Percentiles rank a stretch among this genome's conserved stretches.
These are phyloP conservation scores for Numenius phaeopus DNA, from an alignment of 2,797 vertebrate genomes.

Conservation along the genomic window DNA sequence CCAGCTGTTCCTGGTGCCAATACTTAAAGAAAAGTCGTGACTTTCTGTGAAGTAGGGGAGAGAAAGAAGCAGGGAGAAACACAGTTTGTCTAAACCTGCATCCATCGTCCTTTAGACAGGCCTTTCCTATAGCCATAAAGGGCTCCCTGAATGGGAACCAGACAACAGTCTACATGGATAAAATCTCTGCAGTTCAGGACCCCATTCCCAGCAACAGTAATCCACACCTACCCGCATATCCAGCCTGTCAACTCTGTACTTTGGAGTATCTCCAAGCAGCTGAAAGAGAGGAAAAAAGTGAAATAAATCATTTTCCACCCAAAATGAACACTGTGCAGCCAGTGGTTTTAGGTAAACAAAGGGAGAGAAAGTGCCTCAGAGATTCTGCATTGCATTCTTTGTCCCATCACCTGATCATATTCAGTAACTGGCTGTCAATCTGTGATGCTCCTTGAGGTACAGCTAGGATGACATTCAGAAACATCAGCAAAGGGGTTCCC, in stretches of 20 bases:
- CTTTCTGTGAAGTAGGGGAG: constrained; percentile 61
- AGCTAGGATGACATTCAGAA: not conserved
- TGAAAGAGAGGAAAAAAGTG: constrained; percentile 29
- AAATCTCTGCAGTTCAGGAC: not conserved
- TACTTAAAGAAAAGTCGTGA: constrained; percentile 84
- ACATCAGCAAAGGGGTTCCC: not conserved
- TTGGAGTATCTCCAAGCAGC: constrained; percentile 79
- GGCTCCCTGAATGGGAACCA: not conserved
- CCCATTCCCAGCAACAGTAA: not conserved
- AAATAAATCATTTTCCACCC: not conserved
- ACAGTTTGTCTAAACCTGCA: not conserved
- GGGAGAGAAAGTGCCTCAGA: not conserved
- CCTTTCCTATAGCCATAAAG: not conserved
- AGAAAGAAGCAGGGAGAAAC: not conserved
- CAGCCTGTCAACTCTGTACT: constrained; percentile 76
- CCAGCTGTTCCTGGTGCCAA: constrained; percentile 83
- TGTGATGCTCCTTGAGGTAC: not conserved
- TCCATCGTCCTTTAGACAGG: not conserved
- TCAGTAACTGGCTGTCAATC: not conserved
- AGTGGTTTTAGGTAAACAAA: not conserved
- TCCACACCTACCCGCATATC: constrained; percentile 80
- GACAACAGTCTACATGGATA: not conserved
- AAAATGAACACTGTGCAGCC: not conserved
- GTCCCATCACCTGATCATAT: not conserved
- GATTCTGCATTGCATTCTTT: not conserved